Base-by-base conservation (phyloP, 1,140 invertebrate genomes). In the Nasonia vitripennis region DNA sequence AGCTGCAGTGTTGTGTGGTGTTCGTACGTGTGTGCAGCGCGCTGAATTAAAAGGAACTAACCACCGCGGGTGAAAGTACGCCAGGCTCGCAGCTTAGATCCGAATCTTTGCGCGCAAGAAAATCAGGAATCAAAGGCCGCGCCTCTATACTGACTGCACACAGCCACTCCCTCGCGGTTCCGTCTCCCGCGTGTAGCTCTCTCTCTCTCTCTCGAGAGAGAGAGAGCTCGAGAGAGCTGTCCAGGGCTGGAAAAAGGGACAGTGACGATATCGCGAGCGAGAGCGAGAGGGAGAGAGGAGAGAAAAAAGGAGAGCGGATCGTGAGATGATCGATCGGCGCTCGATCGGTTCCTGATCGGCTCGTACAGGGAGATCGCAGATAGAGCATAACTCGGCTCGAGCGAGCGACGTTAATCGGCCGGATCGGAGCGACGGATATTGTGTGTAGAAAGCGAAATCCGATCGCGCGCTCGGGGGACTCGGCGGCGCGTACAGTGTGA, bases 41-140 rank as follows among this genome's bases (percentile, higher is more conserved):
- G 27, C 23, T 20, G 79, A 81, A 81, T 81, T 81, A 81, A 81
- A 81, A 81, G 79, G 79, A 81, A 81, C 79, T 81, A 81, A 81
- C 62, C 62, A 81, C 78, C 78, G 78, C 78, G 78, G 70, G 78
- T 85, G 84, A 80, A 85, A 85, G 84, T 80, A 41, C 55, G 17
- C 55, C 27, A 11, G 4, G 11, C 34, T 20, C 55, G n/a, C 34
- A 62, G 55, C 55, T 20, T 7, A 55, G 71, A 84, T 84, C 70
- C 41, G 62, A 71, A 74, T 84, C 77, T 78, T 62, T 37, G 55
- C 67, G 73, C 73, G 48, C 31, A 70, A 20, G 73, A 23, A 75
- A 75, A 48, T 75, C 74, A n/a, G 45, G 48, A 75, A 37, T 67
- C 81, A 37, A n/a, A 31, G 7, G 70, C 78, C 78, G 78, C 83